Conservation (phyloP, 1,140 invertebrate species). For the Solenopsis invicta region DNA sequence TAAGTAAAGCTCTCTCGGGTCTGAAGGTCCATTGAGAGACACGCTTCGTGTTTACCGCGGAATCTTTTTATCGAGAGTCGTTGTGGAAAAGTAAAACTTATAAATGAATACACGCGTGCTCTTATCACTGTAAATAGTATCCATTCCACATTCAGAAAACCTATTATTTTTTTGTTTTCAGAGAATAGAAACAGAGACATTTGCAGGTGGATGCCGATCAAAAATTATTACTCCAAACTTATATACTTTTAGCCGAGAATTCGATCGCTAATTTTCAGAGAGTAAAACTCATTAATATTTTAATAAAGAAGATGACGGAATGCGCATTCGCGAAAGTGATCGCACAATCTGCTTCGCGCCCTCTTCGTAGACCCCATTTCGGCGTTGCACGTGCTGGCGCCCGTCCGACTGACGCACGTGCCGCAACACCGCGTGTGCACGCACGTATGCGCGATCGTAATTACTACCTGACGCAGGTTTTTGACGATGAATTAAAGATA, state of each 20-base stretch:
- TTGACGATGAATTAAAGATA: slow-evolving; percentile 71
- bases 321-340: slow-evolving; percentile 21
- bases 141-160: background rate
- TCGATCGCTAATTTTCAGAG: background rate
- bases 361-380: slow-evolving; percentile 32
- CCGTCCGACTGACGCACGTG: slow-evolving; percentile 61
- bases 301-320: background rate
- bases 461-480: slow-evolving; percentile 70
- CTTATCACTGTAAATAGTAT: slow-evolving; percentile 35
- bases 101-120: slow-evolving; percentile 5
- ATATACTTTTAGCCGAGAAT: slow-evolving; percentile 26
- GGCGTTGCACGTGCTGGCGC: slow-evolving; percentile 58
- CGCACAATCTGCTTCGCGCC: slow-evolving; percentile 20
- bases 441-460: slow-evolving; percentile 61
- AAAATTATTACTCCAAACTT: background rate
- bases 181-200: background rate
- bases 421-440: slow-evolving; percentile 32
- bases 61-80: slow-evolving; percentile 29
- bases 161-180: background rate
- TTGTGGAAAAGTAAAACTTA: slow-evolving; percentile 18
- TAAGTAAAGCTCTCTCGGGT: slow-evolving; percentile 40
- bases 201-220: background rate
- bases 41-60: slow-evolving; percentile 15
- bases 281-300: slow-evolving; percentile 45
- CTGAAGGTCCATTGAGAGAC: slow-evolving; percentile 14